Evolutionary conservation across 2,888 invertebrate genomes (phyloP).

Genomic region (Operophtera brumata): DNA sequence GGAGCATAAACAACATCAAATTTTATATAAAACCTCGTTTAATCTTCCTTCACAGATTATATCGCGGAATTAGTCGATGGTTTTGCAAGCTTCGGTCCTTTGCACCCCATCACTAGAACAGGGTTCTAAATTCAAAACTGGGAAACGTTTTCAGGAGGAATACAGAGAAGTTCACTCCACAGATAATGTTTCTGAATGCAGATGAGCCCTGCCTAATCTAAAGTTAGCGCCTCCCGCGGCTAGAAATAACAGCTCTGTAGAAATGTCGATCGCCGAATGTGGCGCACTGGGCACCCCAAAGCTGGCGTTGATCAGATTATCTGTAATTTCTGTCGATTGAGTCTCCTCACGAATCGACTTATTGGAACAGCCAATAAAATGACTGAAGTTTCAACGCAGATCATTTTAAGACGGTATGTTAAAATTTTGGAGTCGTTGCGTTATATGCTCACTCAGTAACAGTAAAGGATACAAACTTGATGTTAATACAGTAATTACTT

Average conservation of each 20-base stretch:
- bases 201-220: constrained; percentile 71
- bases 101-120: not conserved
- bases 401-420: constrained; percentile 15
- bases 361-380: constrained; percentile 10
- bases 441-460: too few relatives aligned
- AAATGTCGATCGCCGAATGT: constrained; percentile 67
- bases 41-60: constrained; percentile 19
- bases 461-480: too few relatives aligned
- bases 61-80: not conserved
- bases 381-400: constrained; percentile 13
- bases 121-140: constrained; percentile 11
- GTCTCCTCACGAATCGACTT: constrained; percentile 1
- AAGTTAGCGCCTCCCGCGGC: constrained; percentile 66
- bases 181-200: constrained; percentile 68
- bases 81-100: not conserved
- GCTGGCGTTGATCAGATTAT: constrained; percentile 10
- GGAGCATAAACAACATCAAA: constrained; percentile 51
- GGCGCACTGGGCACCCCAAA: constrained; percentile 52
- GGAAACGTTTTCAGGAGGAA: constrained; percentile 47
- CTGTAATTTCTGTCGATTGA: constrained; percentile 15
- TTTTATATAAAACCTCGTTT: constrained; percentile 40
- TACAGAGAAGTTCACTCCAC: constrained; percentile 60
- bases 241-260: constrained; percentile 69
- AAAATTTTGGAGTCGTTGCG: too few relatives aligned
- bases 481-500: too few relatives aligned